phyloP scores from a whole-genome alignment of 2,797 vertebrate genomes.

The Catostomus latipinnis region DNA sequence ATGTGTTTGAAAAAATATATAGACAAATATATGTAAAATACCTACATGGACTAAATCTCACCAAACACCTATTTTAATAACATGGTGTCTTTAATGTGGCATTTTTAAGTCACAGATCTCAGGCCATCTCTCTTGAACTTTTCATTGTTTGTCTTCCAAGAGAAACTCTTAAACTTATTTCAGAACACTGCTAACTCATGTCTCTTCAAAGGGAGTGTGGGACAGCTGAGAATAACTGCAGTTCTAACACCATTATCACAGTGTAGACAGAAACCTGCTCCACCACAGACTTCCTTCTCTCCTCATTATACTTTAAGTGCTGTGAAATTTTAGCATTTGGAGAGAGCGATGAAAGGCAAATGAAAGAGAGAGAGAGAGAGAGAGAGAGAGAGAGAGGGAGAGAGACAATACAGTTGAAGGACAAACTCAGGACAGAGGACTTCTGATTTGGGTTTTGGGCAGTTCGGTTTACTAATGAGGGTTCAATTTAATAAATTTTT shows the following conservation, averaged over 20 bases:
- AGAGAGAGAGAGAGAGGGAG: conserved; percentile 5
- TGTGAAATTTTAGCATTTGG: conserved; percentile 43
- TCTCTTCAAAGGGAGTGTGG: conserved; percentile 9
- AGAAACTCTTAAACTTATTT: background rate
- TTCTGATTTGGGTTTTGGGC: background rate
- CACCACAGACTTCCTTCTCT: conserved; percentile 52
- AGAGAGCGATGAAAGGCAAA: conserved; percentile 47
- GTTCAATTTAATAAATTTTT: background rate
- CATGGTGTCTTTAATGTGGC: too few relatives aligned
- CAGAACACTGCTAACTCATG: background rate
- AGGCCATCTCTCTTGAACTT: too few relatives aligned
- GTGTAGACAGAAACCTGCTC: conserved; percentile 44
- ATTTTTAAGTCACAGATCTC: too few relatives aligned
- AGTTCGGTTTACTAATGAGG: background rate
- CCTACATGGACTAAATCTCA: too few relatives aligned
- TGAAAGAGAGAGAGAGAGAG: conserved; percentile 26
- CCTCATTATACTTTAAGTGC: conserved; percentile 33
- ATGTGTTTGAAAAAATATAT: too few relatives aligned
- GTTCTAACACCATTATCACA: conserved; percentile 63
- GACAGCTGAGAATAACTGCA: conserved; percentile 40
- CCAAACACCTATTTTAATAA: too few relatives aligned
- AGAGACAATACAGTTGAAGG: conserved; percentile 49
- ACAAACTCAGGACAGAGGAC: conserved; percentile 40
- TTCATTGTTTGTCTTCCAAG: too few relatives aligned
- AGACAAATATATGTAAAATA: too few relatives aligned